Percentiles rank a stretch among this genome's conserved stretches.
phyloP scores from a whole-genome alignment of 2,113 vertebrate genomes.

The Ursus arctos region DNA sequence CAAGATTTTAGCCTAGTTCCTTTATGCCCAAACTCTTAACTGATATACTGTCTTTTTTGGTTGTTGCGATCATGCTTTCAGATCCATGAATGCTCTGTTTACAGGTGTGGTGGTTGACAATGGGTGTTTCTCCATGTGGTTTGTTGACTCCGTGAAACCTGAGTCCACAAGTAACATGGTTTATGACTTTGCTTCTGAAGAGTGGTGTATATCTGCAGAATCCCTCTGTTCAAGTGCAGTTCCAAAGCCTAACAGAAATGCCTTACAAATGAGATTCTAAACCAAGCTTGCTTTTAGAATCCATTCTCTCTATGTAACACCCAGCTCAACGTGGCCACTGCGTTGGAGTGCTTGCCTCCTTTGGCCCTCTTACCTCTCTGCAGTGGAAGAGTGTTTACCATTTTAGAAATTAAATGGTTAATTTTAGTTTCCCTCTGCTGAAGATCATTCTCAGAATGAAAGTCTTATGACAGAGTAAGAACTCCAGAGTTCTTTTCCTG shows the following conservation, averaged over 20 bases:
- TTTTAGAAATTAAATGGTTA: constrained; percentile 65
- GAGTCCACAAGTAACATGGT: too few species aligned
- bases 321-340: neutral
- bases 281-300: neutral
- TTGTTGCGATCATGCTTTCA: neutral
- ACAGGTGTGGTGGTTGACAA: neutral
- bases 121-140: neutral
- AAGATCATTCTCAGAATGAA: constrained; percentile 79
- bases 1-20: neutral
- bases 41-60: neutral
- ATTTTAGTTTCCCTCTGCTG: constrained; percentile 77
- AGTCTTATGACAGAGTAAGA: constrained; percentile 80
- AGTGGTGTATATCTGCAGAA: neutral
- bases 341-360: constrained; percentile 54
- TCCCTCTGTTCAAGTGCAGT: neutral
- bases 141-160: neutral
- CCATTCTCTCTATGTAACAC: neutral
- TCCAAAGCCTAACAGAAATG: neutral
- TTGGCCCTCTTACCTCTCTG: neutral
- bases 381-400: constrained; percentile 37
- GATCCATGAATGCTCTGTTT: neutral
- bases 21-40: neutral
- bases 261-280: neutral
- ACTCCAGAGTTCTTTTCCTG: constrained; percentile 84
- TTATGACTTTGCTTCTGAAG: neutral